Percentiles rank a stretch among this genome's conserved stretches.
Conservation (phyloP, 2,888 invertebrate genomes). For the Alitta virens region DNA sequence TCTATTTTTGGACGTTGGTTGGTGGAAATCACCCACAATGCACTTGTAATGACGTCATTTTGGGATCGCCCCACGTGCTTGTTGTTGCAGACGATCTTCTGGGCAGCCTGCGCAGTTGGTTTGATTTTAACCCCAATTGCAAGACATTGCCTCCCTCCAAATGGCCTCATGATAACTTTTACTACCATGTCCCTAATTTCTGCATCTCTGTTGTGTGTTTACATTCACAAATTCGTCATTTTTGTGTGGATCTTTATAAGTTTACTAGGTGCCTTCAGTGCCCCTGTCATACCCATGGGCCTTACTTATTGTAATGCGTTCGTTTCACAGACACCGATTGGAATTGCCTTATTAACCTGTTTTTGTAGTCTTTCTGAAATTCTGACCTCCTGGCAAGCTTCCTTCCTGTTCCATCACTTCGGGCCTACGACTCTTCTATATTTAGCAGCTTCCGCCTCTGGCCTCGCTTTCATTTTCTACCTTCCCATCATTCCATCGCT, state of each 20-base stretch:
- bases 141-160: neutral
- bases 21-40: neutral
- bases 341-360: neutral
- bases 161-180: constrained; percentile 12
- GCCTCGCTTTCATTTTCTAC: constrained; percentile 5
- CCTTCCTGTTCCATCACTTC: constrained; percentile 3
- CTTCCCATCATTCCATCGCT: constrained; percentile 12
- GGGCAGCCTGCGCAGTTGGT: constrained; percentile 3
- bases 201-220: constrained; percentile 7
- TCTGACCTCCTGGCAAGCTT: constrained; percentile 1
- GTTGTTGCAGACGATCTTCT: constrained; percentile 11
- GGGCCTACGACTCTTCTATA: neutral
- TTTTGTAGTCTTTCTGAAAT: neutral
- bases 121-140: neutral
- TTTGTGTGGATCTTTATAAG: constrained; percentile 9
- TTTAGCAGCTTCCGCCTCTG: neutral
- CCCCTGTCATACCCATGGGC: constrained; percentile 1
- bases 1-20: constrained; percentile 7
- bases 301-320: constrained; percentile 3
- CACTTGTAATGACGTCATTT: neutral
- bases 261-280: neutral
- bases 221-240: constrained; percentile 2
- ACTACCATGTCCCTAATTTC: constrained; percentile 4
- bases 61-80: neutral
- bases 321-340: constrained; percentile 1